A percentile compares a stretch with the other conserved stretches of the same genome.
Evolutionary conservation across 1,140 invertebrate genomes (phyloP).

Genomic region (Ruditapes philippinarum): DNA sequence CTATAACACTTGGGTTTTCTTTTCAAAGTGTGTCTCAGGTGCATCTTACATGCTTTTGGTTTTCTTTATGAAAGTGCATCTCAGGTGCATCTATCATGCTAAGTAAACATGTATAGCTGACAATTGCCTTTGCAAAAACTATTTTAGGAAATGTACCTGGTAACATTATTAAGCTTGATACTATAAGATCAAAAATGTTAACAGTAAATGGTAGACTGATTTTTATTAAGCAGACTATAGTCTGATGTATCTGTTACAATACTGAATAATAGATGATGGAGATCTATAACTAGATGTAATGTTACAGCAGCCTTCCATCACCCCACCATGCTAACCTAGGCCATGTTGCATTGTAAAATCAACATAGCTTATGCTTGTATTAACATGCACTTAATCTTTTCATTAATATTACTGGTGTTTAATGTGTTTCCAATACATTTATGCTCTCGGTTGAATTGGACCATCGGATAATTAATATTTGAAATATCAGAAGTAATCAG

Average conservation of each 20-base stretch:
- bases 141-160: too few species aligned
- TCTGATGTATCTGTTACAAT: conserved; percentile 3
- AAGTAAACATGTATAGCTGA: too few species aligned
- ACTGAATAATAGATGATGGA: conserved; percentile 9
- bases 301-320: background rate
- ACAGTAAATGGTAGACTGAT: background rate
- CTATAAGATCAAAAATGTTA: too few species aligned
- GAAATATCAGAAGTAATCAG: background rate
- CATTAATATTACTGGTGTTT: conserved; percentile 7
- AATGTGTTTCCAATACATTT: background rate
- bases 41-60: too few species aligned
- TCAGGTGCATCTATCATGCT: too few species aligned
- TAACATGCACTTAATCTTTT: background rate
- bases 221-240: conserved; percentile 3
- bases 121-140: too few species aligned
- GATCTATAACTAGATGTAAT: background rate
- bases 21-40: too few species aligned
- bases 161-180: too few species aligned
- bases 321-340: conserved; percentile 3
- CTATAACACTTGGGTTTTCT: too few species aligned
- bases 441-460: too few species aligned
- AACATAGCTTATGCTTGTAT: background rate
- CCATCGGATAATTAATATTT: background rate
- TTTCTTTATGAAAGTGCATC: too few species aligned
- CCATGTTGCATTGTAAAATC: background rate